Conservation (phyloP, 2,797 vertebrate species). For the Schizothorax lantsangensis region DNA sequence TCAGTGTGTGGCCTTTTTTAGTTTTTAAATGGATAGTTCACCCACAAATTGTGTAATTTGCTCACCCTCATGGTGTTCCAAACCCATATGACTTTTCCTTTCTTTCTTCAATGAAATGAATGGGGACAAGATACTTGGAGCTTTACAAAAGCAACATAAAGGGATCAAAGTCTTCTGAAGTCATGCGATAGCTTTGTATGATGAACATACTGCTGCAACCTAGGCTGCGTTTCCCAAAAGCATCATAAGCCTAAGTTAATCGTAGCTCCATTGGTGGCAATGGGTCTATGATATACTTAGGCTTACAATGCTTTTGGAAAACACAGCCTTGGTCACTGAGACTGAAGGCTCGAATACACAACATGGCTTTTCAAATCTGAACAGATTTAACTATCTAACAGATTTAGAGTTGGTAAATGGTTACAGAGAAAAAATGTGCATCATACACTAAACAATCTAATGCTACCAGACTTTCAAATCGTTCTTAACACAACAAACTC, state of each 20-base stretch:
- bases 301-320: no score
- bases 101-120: background rate
- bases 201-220: background rate
- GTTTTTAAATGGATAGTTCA: background rate
- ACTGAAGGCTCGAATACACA: no score
- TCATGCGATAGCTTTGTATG: background rate
- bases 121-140: background rate
- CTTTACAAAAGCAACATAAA: background rate
- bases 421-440: background rate
- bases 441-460: background rate
- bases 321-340: no score
- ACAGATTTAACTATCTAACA: no score
- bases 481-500: background rate
- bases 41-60: background rate
- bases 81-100: no score
- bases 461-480: background rate
- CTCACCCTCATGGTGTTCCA: background rate
- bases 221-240: no score
- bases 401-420: background rate
- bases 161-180: background rate
- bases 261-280: no score
- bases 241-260: no score
- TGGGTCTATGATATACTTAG: no score
- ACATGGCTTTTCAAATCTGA: background rate
- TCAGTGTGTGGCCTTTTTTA: background rate